These are phyloP conservation scores for Scomberomorus guttatus DNA, from an alignment of 2,797 vertebrate species.

Conservation along the genomic window DNA sequence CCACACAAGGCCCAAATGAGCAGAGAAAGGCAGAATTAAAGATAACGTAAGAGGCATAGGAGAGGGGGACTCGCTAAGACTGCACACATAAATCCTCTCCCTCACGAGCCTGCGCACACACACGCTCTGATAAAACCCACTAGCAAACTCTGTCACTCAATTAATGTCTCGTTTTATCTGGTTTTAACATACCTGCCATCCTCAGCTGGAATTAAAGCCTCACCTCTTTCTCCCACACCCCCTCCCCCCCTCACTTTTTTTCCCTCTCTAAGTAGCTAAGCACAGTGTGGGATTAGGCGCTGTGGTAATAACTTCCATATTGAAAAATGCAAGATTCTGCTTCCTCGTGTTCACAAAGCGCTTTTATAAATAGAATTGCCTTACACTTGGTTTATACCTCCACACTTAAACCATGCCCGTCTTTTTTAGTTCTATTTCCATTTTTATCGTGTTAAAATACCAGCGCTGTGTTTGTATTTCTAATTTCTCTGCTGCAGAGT, in stretches of 20 bases:
- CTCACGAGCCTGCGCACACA: constrained; percentile 22
- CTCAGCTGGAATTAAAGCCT: constrained; percentile 74
- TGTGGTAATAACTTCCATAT: constrained; percentile 71
- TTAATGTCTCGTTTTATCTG: constrained; percentile 78
- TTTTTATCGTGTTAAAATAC: constrained; percentile 22
- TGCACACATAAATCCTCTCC: constrained; percentile 24
- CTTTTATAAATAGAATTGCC: constrained; percentile 39
- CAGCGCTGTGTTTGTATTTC: constrained; percentile 10
- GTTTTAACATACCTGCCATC: constrained; percentile 77
- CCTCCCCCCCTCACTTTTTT: constrained; percentile 5
- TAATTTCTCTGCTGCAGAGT: constrained; percentile 8
- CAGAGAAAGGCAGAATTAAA: constrained; percentile 13
- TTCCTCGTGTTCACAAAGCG: constrained; percentile 53
- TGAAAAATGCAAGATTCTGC: constrained; percentile 60
- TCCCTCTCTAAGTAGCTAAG: constrained; percentile 58
- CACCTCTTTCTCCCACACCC: constrained; percentile 19
- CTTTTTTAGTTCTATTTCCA: constrained; percentile 10
- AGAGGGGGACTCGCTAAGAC: not conserved
- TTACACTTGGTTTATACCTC: constrained; percentile 14
- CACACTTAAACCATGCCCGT: constrained; percentile 19
- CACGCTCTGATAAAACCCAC: constrained; percentile 55
- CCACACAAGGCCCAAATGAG: constrained; percentile 24
- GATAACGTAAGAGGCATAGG: constrained; percentile 1
- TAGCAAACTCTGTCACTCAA: constrained; percentile 71
- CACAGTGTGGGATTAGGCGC: constrained; percentile 69